Evolutionary conservation across 2,888 invertebrate species (phyloP).

Genomic region (Caenorhabditis sinica): DNA sequence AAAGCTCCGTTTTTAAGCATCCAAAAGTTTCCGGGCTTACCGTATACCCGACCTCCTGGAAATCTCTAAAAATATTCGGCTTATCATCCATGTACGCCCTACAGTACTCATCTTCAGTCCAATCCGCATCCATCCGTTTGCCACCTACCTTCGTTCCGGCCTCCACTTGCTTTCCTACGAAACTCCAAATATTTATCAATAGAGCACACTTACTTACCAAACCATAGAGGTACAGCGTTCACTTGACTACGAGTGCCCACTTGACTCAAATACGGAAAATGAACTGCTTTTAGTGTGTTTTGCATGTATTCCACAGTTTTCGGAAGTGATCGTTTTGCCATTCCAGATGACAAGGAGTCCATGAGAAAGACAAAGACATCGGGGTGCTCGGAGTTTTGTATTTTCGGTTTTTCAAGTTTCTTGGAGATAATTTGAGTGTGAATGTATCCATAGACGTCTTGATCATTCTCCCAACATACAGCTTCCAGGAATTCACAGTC

Average conservation of each 20-base stretch:
- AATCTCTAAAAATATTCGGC: constrained; percentile 44
- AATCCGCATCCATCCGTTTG: constrained; percentile 10
- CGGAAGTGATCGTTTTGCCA: constrained; percentile 34
- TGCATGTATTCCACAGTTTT: constrained; percentile 39
- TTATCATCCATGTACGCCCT: constrained; percentile 44
- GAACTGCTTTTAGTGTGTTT: constrained; percentile 51
- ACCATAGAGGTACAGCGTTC: constrained; percentile 68
- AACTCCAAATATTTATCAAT: background rate
- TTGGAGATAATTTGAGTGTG: background rate
- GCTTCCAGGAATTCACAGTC: constrained; percentile 8
- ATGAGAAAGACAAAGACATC: constrained; percentile 17
- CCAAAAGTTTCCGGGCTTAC: background rate
- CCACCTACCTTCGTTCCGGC: constrained; percentile 13
- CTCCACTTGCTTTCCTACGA: constrained; percentile 54
- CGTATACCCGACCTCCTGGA: constrained; percentile 41
- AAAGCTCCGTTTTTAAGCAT: background rate
- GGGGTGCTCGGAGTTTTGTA: background rate
- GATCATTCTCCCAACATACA: background rate
- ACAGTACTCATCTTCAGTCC: constrained; percentile 47
- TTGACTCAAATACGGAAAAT: constrained; percentile 33
- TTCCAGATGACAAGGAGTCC: background rate
- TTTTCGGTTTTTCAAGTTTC: background rate
- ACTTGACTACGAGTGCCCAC: constrained; percentile 68
- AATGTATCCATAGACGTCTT: constrained; percentile 5
- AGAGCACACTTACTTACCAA: constrained; percentile 35